Base-by-base conservation (phyloP, 1,140 invertebrate species). In the Zophobas atratus region DNA sequence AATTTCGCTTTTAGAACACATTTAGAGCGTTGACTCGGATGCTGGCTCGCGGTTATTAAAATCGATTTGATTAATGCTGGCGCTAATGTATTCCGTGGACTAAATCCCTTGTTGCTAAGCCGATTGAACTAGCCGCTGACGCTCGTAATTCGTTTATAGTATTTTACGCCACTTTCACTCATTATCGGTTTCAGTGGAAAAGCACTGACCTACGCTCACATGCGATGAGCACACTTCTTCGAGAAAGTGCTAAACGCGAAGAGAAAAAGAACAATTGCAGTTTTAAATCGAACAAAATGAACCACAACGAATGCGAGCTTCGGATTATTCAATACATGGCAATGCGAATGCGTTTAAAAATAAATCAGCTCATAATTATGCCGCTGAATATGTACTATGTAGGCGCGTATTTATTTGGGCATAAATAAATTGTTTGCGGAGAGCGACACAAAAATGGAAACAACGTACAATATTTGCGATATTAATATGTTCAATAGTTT, bases 161-260 rank as follows among this genome's bases (percentile, higher is more conserved):
- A 43, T 67, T 67, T 67, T 67, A 67, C 60, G 43, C 57, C 57
- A 67, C 60, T 67, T 67, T 67, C 60, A 67, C 60, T 67, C 60
- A 67, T 46, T 67, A 67, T 43, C 39, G 33, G 34, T 67, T 67
- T 67, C 38, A 67, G 43, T 67, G 43, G 39, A 20, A 39, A 67
- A 67, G 60, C 60, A 67, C 60, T 67, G 60, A 67, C 60, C 60
- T 67, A 67, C 60, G 60, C 60, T 67, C 60, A 43, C 60, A 67
- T 20, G 49, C 20, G 6, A 51, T 2, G 2, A 51, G 3, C 3
- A 2, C 49, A 20, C 6, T 20, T 51, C 49, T 51, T 51, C n/a
- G 49, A 6, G 49, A 51, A 51, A 51, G 49, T 51, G n/a, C 49
- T 20, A 39, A 63, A 63, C 8, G 20, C 20, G 20, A 20, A 20